These are phyloP conservation scores for Phymanthus crucifer DNA, from an alignment of 92 coral and sea anemone species.

Conservation along the genomic window DNA sequence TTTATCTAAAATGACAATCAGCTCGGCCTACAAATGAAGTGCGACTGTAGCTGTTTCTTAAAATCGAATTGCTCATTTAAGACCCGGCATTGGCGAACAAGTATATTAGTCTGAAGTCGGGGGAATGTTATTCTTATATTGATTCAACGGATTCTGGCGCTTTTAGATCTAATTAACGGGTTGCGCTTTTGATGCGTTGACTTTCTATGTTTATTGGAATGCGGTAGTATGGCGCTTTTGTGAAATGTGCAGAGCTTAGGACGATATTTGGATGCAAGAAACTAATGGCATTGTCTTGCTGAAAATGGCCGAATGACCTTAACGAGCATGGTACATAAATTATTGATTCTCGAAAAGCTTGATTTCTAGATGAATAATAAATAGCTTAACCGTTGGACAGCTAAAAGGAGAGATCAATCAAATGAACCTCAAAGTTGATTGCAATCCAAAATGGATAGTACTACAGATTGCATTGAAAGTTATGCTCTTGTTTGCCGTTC, in stretches of 20 bases:
- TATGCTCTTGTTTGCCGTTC: background rate
- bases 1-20: background rate
- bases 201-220: background rate
- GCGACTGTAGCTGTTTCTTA: background rate
- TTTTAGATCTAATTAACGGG: background rate
- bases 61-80: background rate
- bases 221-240: background rate
- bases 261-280: background rate
- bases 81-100: background rate
- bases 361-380: conserved; percentile 46
- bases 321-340: conserved; percentile 40
- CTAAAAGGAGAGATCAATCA: conserved; percentile 27
- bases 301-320: conserved; percentile 33
- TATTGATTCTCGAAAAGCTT: conserved; percentile 43
- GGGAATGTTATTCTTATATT: background rate
- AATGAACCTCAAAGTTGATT: background rate
- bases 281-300: background rate
- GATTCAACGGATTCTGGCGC: background rate
- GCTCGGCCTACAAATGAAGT: background rate
- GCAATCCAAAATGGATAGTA: background rate
- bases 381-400: conserved; percentile 38
- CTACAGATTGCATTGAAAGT: background rate
- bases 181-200: background rate
- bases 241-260: background rate
- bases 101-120: background rate